Conservation (phyloP, 2,113 vertebrate species). For the Zosterops lateralis region DNA sequence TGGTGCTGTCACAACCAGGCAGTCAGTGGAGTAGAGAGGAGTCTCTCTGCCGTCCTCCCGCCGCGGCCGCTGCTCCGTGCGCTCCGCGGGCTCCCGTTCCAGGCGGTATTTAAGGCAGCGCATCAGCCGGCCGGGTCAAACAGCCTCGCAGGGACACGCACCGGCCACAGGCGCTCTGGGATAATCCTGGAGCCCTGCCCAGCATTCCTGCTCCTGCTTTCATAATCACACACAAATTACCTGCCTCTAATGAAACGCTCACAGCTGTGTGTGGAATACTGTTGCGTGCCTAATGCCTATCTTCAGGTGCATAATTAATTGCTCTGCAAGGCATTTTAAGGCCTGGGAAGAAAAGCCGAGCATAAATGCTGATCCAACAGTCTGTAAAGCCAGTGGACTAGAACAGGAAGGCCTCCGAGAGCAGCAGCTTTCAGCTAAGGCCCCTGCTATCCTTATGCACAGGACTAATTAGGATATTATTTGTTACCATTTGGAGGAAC, state of each 20-base stretch:
- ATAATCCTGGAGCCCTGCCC: conserved; percentile 49
- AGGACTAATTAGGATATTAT: conserved; percentile 58
- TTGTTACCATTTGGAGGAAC: conserved; percentile 61
- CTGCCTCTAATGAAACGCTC: conserved; percentile 39
- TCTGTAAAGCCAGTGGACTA: conserved; percentile 13
- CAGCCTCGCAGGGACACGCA: conserved; percentile 15
- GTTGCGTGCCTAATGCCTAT: conserved; percentile 33
- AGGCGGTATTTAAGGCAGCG: conserved; percentile 4
- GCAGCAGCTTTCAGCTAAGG: conserved; percentile 18
- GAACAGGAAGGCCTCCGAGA: conserved; percentile 13
- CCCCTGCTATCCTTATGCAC: background rate
- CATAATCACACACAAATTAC: conserved; percentile 27
- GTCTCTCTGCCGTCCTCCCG: background rate
- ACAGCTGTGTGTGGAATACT: background rate
- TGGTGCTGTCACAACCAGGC: background rate
- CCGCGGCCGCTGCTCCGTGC: conserved; percentile 2
- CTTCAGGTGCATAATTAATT: conserved; percentile 48
- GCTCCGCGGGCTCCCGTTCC: background rate
- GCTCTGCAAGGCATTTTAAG: conserved; percentile 34
- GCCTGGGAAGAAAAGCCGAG: conserved; percentile 22
- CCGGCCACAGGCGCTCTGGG: background rate
- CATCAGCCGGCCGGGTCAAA: conserved; percentile 33
- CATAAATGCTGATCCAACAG: background rate
- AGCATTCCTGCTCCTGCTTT: conserved; percentile 4
- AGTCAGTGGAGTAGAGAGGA: background rate